These are phyloP conservation scores for Lacanobia oleracea DNA, from an alignment of 2,888 invertebrate genomes.

Conservation along the genomic window DNA sequence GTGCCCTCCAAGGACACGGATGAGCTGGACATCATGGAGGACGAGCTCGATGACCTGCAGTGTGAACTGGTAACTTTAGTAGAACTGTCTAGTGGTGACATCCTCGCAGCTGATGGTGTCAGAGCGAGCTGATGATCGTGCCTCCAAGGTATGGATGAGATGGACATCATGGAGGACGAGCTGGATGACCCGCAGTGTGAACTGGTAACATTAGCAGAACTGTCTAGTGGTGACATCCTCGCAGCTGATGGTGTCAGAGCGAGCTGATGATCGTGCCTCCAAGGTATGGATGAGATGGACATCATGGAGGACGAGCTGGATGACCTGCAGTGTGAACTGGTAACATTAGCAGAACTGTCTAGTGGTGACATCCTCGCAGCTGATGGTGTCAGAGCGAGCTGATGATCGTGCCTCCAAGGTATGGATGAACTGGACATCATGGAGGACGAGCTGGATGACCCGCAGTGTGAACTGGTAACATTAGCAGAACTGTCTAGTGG, in stretches of 20 bases:
- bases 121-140: slow-evolving; percentile 83
- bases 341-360: slow-evolving; percentile 44
- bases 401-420: slow-evolving; percentile 83
- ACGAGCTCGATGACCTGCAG: slow-evolving; percentile 84
- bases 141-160: slow-evolving; percentile 84
- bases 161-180: slow-evolving; percentile 88
- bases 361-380: too few relatives aligned
- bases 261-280: slow-evolving; percentile 84
- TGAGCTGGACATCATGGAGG: slow-evolving; percentile 88
- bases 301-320: slow-evolving; percentile 88
- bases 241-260: slow-evolving; percentile 77
- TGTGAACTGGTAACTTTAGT: slow-evolving; percentile 80
- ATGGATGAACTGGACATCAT: slow-evolving; percentile 86
- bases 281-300: slow-evolving; percentile 85
- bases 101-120: slow-evolving; percentile 71
- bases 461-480: slow-evolving; percentile 85
- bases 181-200: slow-evolving; percentile 87
- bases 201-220: slow-evolving; percentile 70
- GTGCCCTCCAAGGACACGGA: slow-evolving; percentile 86
- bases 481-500: too few relatives aligned
- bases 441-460: slow-evolving; percentile 86
- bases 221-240: too few relatives aligned
- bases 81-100: too few relatives aligned
- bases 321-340: slow-evolving; percentile 87
- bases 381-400: slow-evolving; percentile 83